Base-by-base conservation (phyloP, 1,140 invertebrate genomes). In the Drosophila bifasciata region DNA sequence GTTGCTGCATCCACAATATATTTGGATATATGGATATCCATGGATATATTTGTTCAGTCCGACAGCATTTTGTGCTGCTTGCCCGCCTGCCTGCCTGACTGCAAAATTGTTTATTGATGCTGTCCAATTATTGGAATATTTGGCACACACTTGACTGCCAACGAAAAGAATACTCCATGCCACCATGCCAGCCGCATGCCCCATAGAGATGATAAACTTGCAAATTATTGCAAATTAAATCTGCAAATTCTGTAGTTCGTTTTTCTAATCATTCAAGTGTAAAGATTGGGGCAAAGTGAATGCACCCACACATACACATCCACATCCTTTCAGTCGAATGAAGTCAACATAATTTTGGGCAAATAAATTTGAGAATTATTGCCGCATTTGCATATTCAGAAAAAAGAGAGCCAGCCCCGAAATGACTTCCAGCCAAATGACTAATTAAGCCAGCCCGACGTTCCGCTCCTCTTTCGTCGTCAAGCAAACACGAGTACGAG, bases 81-180 rank as follows among this genome's bases (percentile, higher is more conserved):
- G 28, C 28, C 28, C 3, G 28, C 28, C 25, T 32, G 25, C n/a
- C n/a, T 25, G 16, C 21, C 21, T 16, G 48, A n/a, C 15, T 71
- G 55, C 50, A 45, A 48, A 41, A 60, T 75, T 75, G 71, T 75
- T 75, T 75, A 75, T 73, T 73, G 69, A 73, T 73, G 70, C 70
- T 64, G 72, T 75, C 72, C 72, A 75, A 75, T 75, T 67, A 75
- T 72, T 45, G 25, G 55, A 39, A 75, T 56, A 75, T 75, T 75
- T 75, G 71, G 71, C 72, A 75, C 61, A 75, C 71, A 75, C 72
- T 75, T 39, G 70, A 74, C 52, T 66, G 61, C 43, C 7, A 17
- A 36, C 32, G 52, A 39, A 63, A 46, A 64, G 52, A 57, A 72
- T 0, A 32, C 32, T 36, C 32, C 9, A 36, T 36, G 32, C 32